phyloP scores from a whole-genome alignment of 2,113 vertebrate genomes.

The Oryzias melastigma region DNA sequence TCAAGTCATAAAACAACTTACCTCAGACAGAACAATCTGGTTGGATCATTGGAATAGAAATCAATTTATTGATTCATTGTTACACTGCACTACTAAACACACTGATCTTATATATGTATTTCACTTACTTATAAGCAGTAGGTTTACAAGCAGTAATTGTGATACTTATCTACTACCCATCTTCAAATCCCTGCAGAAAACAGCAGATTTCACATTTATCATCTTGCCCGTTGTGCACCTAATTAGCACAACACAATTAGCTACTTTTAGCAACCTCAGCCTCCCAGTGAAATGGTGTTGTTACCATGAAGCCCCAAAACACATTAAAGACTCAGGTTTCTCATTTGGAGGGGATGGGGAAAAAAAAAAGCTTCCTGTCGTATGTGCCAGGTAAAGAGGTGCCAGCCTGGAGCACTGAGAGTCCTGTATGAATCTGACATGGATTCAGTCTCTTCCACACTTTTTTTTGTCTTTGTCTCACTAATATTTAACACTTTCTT shows the following conservation, averaged over 20 bases:
- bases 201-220: slow-evolving; percentile 23
- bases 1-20: too few species aligned
- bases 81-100: too few species aligned
- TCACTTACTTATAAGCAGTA: background rate
- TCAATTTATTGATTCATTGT: too few species aligned
- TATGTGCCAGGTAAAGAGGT: slow-evolving; percentile 25
- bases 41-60: too few species aligned
- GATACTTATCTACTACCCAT: background rate
- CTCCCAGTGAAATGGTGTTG: slow-evolving; percentile 21
- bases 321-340: slow-evolving; percentile 48
- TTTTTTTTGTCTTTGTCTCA: slow-evolving; percentile 5
- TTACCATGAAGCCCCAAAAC: slow-evolving; percentile 55
- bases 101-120: too few species aligned
- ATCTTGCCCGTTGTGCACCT: slow-evolving; percentile 29
- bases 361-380: slow-evolving; percentile 16
- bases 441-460: background rate
- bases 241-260: slow-evolving; percentile 49
- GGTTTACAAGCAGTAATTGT: background rate
- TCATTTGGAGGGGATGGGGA: slow-evolving; percentile 18
- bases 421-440: slow-evolving; percentile 1
- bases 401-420: background rate
- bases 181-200: slow-evolving; percentile 13
- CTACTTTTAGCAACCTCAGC: slow-evolving; percentile 25
- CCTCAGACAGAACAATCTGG: too few species aligned
- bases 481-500: background rate